phyloP scores from a whole-genome alignment of 1,140 invertebrate species.

The Drosophila pseudoobscura region DNA sequence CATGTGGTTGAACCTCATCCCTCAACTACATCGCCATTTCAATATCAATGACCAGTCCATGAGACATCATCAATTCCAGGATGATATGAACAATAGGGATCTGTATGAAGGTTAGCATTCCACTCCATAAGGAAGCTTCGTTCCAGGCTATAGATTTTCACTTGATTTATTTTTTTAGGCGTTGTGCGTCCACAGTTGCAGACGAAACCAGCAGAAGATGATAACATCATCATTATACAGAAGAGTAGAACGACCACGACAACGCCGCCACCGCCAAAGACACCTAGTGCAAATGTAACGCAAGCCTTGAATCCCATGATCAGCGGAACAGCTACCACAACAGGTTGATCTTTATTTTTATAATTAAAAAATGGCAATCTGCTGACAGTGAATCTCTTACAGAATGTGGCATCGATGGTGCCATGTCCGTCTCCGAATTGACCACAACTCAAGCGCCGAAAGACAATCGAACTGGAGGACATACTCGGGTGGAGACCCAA shows the following conservation, averaged over 20 bases:
- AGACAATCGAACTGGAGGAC: conserved; percentile 62
- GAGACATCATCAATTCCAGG: conserved; percentile 90
- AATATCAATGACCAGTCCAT: conserved; percentile 89
- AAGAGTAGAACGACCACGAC: conserved; percentile 77
- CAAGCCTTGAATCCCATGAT: conserved; percentile 29
- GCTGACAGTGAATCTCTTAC: not conserved
- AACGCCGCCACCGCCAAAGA: conserved; percentile 69
- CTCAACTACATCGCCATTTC: conserved; percentile 91
- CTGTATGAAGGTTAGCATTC: conserved; percentile 66
- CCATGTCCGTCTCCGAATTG: conserved; percentile 86
- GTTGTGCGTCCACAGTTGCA: conserved; percentile 83
- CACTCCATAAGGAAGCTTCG: not conserved
- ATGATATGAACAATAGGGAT: conserved; percentile 84
- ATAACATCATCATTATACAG: conserved; percentile 64
- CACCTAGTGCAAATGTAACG: conserved; percentile 40
- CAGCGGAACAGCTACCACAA: conserved; percentile 53
- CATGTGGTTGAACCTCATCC: conserved; percentile 95
- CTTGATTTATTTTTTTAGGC: conserved; percentile 83
- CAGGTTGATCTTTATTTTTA: not conserved
- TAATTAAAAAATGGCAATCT: too few relatives aligned
- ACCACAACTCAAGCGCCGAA: conserved; percentile 68
- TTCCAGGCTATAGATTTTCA: too few relatives aligned
- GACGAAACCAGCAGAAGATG: conserved; percentile 75
- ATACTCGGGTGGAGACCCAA: conserved; percentile 51
- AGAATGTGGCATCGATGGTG: conserved; percentile 85